Conservation (phyloP, 2,797 vertebrate species). For the Iguana delicatissima region DNA sequence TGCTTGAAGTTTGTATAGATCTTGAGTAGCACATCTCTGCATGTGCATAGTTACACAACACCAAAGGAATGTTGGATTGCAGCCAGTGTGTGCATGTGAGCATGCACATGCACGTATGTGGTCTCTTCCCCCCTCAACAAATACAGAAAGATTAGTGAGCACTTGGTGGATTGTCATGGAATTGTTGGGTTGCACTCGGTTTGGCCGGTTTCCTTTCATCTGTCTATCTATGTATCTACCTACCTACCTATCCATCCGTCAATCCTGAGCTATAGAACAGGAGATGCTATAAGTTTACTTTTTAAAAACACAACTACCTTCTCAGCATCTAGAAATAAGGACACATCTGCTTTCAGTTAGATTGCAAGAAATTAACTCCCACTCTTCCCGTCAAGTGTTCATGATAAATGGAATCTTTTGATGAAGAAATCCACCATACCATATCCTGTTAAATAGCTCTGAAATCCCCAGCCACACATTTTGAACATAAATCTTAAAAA, state of each 20-base stretch:
- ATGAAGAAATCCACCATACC: accelerated
- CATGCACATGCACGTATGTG: too few relatives aligned
- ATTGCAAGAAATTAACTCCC: background rate
- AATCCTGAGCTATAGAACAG: too few relatives aligned
- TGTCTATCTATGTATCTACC: too few relatives aligned
- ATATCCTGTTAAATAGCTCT: background rate
- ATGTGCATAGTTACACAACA: too few relatives aligned
- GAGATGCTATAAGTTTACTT: background rate
- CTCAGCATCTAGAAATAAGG: background rate
- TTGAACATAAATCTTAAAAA: background rate
- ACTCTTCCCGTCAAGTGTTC: background rate
- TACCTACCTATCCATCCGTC: too few relatives aligned
- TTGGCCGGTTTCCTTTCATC: too few relatives aligned
- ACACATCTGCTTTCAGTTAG: background rate
- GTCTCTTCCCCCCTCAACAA: background rate
- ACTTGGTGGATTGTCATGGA: background rate
- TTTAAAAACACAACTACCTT: background rate
- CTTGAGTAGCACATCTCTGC: too few relatives aligned
- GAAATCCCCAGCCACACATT: background rate
- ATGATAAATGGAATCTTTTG: slow-evolving; percentile 10
- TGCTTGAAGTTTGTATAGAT: too few relatives aligned
- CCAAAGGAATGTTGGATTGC: too few relatives aligned
- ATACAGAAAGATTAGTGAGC: background rate
- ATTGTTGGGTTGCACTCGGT: background rate
- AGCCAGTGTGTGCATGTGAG: too few relatives aligned